Conservation (phyloP, 1,140 invertebrate genomes). For the Heliconius hewitsoni region DNA sequence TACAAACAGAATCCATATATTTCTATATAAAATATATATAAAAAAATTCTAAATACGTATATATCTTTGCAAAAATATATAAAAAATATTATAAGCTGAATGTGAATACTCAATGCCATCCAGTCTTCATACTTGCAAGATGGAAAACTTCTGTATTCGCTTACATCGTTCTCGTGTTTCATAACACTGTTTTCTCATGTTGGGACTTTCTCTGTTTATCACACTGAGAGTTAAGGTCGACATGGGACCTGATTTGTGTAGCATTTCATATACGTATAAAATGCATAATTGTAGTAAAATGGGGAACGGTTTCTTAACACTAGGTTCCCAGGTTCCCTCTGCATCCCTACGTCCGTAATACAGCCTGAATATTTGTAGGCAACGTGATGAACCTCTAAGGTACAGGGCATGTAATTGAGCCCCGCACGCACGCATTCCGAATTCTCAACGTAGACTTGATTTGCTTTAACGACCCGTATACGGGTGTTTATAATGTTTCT, state of each 20-base stretch:
- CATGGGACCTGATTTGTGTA: conserved; percentile 28
- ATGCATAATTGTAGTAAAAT: background rate
- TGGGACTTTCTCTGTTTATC: conserved; percentile 27
- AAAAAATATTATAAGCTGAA: conserved; percentile 1
- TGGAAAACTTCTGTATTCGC: conserved; percentile 33
- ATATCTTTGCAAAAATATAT: background rate
- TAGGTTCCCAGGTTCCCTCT: too few relatives aligned
- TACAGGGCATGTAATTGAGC: conserved; percentile 56
- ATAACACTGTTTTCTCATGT: conserved; percentile 26
- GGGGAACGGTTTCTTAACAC: too few relatives aligned
- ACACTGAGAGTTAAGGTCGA: conserved; percentile 23
- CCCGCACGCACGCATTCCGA: conserved; percentile 53
- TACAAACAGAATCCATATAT: too few relatives aligned
- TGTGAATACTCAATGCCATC: background rate
- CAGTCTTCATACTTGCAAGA: conserved; percentile 13
- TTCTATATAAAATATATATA: background rate
- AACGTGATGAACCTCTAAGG: conserved; percentile 33
- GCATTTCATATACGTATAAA: conserved; percentile 22
- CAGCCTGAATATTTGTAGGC: background rate
- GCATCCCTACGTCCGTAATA: too few relatives aligned
- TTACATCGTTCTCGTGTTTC: conserved; percentile 21
- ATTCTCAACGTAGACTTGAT: conserved; percentile 51
- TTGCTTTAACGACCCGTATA: conserved; percentile 62
- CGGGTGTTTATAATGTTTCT: conserved; percentile 51
- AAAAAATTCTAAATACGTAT: background rate